Evolutionary conservation across 1,140 invertebrate genomes (phyloP).

Genomic region (Saccostrea echinata): DNA sequence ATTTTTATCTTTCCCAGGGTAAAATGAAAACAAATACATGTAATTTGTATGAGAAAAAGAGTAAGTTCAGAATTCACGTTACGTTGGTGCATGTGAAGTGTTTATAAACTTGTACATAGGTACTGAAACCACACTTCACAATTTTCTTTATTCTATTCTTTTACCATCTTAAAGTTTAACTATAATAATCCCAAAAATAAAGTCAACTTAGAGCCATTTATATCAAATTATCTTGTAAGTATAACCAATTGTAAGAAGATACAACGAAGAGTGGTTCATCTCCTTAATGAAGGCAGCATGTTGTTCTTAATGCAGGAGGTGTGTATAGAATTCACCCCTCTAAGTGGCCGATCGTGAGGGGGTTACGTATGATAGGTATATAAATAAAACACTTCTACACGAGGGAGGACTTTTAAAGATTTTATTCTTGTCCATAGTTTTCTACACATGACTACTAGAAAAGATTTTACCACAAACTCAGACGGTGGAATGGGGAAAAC

Average conservation of each 20-base stretch:
- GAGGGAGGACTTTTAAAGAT: background rate
- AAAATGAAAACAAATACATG: no score
- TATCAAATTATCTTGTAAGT: no score
- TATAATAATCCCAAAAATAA: no score
- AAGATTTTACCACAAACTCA: conserved; percentile 19
- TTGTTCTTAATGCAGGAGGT: background rate
- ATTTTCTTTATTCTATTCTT: no score
- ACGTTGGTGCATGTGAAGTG: no score
- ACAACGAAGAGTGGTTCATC: background rate
- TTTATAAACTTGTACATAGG: no score
- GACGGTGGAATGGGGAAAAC: background rate
- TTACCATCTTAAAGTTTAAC: no score
- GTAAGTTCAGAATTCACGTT: no score
- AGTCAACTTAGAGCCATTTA: no score
- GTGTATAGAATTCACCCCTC: background rate
- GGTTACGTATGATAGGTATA: background rate
- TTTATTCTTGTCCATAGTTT: conserved; percentile 34
- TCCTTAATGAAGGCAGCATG: background rate
- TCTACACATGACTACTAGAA: conserved; percentile 30
- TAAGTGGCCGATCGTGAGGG: background rate
- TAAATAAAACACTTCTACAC: background rate
- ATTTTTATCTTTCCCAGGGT: no score
- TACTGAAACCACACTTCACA: no score
- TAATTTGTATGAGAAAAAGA: no score
- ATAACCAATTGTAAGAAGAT: background rate